These are phyloP conservation scores for Mactra quadrangularis DNA, from an alignment of 1,140 invertebrate species.

Conservation along the genomic window DNA sequence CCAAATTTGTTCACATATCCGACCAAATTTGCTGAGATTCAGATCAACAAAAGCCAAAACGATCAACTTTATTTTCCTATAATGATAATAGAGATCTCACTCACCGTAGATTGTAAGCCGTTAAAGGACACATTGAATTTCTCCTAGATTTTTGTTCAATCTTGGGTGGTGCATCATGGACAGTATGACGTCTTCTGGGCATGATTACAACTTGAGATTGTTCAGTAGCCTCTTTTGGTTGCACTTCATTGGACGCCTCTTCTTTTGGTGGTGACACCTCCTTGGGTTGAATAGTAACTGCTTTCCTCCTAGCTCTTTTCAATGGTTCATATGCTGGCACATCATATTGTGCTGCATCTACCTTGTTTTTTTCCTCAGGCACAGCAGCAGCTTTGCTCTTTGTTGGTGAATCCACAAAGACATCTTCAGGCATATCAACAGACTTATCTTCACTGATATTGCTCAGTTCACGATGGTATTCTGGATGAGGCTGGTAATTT, in stretches of 20 bases:
- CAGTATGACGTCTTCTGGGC: neutral
- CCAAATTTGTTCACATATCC: too few relatives aligned
- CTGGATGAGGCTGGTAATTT: neutral
- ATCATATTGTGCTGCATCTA: neutral
- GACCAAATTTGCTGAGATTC: neutral
- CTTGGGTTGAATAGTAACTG: neutral
- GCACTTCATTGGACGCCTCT: too few relatives aligned
- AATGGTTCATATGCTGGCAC: neutral
- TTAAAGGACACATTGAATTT: constrained; percentile 24
- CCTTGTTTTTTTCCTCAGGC: neutral
- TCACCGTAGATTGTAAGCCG: constrained; percentile 36
- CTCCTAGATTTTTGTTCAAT: constrained; percentile 2
- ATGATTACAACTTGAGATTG: neutral
- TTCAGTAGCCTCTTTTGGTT: too few relatives aligned
- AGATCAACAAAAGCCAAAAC: neutral
- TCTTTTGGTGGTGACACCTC: too few relatives aligned
- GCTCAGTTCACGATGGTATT: constrained; percentile 1
- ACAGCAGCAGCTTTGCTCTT: too few relatives aligned
- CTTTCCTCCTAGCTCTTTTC: neutral
- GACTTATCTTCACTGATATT: constrained; percentile 13
- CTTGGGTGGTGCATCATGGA: neutral
- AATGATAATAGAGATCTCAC: neutral
- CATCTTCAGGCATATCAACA: neutral
- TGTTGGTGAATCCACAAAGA: too few relatives aligned
- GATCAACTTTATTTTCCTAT: neutral